Base-by-base conservation (phyloP, 2,888 invertebrate species). In the Lasioglossum marginatum region DNA sequence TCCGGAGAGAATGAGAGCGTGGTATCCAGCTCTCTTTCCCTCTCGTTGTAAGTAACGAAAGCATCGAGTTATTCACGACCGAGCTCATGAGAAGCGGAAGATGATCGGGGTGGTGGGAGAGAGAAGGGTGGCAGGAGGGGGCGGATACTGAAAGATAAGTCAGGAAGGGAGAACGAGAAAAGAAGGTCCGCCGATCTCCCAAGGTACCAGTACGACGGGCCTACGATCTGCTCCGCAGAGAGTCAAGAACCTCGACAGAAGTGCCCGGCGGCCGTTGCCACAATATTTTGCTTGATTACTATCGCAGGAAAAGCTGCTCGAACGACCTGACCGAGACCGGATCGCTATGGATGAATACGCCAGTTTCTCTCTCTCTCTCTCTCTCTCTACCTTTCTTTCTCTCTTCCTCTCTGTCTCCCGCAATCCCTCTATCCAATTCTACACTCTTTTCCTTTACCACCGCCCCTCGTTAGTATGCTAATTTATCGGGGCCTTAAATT, bases 281-380 rank as follows among this genome's bases (percentile, higher is more conserved):
- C 93, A 94, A 94, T 94, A 94, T 94, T 94, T 94, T 94, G 93
- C 93, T 94, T 93, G 94, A 94, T 95, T 94, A 93, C 93, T 92
- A 93, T 93, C 92, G 92, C 91, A 89, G 93, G 92, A 92, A 93
- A 94, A 93, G 93, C 92, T 88, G 88, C 81, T 87, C 83, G 82
- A 85, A 77, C 85, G 88, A 86, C 81, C 87, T 76, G 85, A 79
- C 86, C 73, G 75, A n/a, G 78, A 45, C 72, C 71, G 57, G 81
- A 76, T 68, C 77, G 76, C 48, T 27, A 63, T 37, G 82, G 81
- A 71, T 43, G 76, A 74, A 82, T 78, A 79, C 70, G 68, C 74
- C 74, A 48, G 52, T 75, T 70, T 74, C 76, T 57, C 43, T 85
- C 76, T 43, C 68, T 57, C 43, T 85, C 76, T 43, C 68, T 76